Evolutionary conservation across 2,888 invertebrate species (phyloP).

Genomic region (Drosophila picticornis): DNA sequence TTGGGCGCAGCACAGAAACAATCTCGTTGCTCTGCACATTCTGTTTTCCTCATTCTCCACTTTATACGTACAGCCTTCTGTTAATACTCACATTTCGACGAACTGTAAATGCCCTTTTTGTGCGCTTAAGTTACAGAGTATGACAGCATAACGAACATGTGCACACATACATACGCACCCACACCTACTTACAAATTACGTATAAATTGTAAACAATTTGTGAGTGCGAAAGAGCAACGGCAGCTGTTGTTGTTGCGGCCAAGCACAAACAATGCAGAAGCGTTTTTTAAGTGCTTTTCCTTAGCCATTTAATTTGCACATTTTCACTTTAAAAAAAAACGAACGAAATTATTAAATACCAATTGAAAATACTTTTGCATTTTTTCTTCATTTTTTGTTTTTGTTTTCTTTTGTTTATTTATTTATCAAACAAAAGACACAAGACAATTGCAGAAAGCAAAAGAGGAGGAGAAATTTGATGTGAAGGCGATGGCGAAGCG

Average conservation of each 20-base stretch:
- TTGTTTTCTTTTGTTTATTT: conserved; percentile 52
- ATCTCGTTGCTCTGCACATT: conserved; percentile 11
- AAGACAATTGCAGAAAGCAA: conserved; percentile 52
- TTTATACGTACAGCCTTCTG: conserved; percentile 6
- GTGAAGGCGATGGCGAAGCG: neutral
- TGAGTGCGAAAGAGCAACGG: conserved; percentile 69
- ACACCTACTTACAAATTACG: conserved; percentile 12
- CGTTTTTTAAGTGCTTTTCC: conserved; percentile 50
- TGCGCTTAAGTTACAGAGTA: conserved; percentile 39
- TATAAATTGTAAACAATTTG: conserved; percentile 68
- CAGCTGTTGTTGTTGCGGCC: conserved; percentile 51
- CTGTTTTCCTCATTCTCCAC: conserved; percentile 1
- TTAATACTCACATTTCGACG: conserved; percentile 21
- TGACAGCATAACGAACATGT: conserved; percentile 12
- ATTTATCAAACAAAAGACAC: conserved; percentile 47
- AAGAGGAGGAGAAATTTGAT: neutral
- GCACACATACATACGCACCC: neutral
- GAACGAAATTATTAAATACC: conserved; percentile 32
- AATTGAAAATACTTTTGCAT: conserved; percentile 31
- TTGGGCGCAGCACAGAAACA: neutral
- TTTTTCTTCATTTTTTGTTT: neutral
- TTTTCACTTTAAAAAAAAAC: conserved; percentile 47
- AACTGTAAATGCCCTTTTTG: conserved; percentile 19
- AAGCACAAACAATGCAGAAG: conserved; percentile 48
- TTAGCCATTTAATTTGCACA: conserved; percentile 42